Base-by-base conservation (phyloP, 2,797 vertebrate genomes). In the Varecia variegata region DNA sequence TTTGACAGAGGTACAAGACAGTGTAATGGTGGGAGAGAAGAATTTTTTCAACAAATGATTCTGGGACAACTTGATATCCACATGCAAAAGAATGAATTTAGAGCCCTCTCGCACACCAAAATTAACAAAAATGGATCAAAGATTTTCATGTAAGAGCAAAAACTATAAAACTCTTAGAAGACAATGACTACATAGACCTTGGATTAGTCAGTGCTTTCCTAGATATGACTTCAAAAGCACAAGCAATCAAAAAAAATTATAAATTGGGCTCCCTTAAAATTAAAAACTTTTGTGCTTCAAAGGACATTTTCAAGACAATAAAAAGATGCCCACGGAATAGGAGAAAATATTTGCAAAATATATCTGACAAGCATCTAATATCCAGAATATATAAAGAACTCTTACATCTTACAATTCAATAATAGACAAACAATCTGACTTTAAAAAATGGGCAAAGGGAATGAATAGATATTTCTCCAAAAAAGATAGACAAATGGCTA, bases 381-480 rank as follows among this genome's bases (percentile, higher is more conserved):
- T 47, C 62, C 25, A 65, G 60, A 90, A n/a, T 68, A 77, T 68
- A 76, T 38, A 71, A 90, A 56, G 43, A 77, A 74, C 30, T 35
- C 21, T 30, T 58, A 25, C 10, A 62, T 62, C 32, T 18, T 77
- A 71, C 5, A 56, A 35, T 45, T 77, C 45, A 56, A 5, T 80
- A 67, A 84, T 62, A 71, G 40, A 58, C 38, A 62, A 38, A 35
- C 58, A 40, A 43, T 3, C n/a, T 20, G 10, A 40, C 32, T 70
- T 68, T 68, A 4, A 76, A 90, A 86, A 84, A 30, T 60, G 23
- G 14, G 25, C 58, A 60, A 81, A 74, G 14, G 32, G 86, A 62
- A 58, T 60, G 9, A 60, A 84, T 86, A 90, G 52, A 35, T n/a
- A 38, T 88, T 93, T 95, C 21, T 95, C 52, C n/a, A 81, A n/a